A percentile compares a stretch with the other conserved stretches of the same genome.
These are phyloP conservation scores for Trichonephila inaurata DNA, from an alignment of 1,140 invertebrate species.

Conservation along the genomic window DNA sequence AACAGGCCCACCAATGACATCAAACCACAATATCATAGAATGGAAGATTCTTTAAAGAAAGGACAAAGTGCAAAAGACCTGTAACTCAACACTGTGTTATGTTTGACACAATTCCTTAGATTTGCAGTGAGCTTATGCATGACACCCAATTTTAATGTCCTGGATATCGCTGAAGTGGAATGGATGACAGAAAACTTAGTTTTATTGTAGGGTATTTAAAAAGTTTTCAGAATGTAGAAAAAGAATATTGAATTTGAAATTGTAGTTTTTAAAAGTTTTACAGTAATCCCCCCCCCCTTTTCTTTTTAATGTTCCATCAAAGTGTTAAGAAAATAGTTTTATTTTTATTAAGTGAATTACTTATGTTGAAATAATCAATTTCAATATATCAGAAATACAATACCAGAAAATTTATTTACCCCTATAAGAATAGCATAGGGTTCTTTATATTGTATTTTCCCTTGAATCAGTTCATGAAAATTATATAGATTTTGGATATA, in stretches of 20 bases:
- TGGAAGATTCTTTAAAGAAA: slow-evolving; percentile 81
- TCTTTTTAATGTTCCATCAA: neutral
- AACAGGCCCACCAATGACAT: slow-evolving; percentile 86
- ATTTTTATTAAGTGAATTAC: neutral
- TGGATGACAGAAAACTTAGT: neutral
- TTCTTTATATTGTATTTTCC: neutral
- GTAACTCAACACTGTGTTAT: slow-evolving; percentile 45
- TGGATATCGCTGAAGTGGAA: slow-evolving; percentile 30
- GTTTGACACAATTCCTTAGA: slow-evolving; percentile 55
- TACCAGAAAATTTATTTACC: neutral
- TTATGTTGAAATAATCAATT: neutral
- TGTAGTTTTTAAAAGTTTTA: slow-evolving; percentile 32
- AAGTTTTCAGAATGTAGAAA: neutral
- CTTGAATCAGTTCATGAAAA: neutral
- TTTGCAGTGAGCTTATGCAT: slow-evolving; percentile 70
- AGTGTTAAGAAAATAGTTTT: neutral
- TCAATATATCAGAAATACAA: neutral
- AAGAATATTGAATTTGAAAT: neutral
- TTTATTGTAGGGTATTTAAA: slow-evolving; percentile 19
- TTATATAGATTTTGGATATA: neutral
- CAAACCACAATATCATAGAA: slow-evolving; percentile 91
- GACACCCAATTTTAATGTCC: slow-evolving; percentile 61
- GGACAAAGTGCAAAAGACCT: slow-evolving; percentile 69
- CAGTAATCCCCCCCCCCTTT: neutral
- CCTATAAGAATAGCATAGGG: neutral